Conservation (phyloP, 2,797 vertebrate species). For the Enteromius trimaculatus region DNA sequence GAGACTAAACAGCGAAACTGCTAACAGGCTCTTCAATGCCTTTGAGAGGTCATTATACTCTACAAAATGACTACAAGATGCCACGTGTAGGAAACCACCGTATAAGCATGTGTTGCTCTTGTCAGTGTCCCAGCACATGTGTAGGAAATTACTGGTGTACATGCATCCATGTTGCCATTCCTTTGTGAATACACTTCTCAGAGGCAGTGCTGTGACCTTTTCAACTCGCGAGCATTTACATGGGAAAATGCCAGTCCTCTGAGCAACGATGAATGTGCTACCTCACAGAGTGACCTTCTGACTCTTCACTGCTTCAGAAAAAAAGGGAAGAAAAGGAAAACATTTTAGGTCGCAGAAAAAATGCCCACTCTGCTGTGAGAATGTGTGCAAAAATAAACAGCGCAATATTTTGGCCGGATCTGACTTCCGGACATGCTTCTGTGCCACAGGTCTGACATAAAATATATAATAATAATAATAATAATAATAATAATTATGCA, state of each 20-base stretch:
- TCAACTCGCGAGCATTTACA: constrained; percentile 75
- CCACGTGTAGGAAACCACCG: background rate
- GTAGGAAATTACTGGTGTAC: constrained; percentile 20
- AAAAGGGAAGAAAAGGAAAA: constrained; percentile 79
- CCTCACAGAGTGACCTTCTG: constrained; percentile 85
- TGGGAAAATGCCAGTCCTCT: constrained; percentile 88
- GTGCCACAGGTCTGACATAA: constrained; percentile 69
- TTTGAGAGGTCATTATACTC: constrained; percentile 35
- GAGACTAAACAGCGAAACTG: background rate
- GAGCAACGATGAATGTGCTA: constrained; percentile 85
- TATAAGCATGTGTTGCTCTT: background rate
- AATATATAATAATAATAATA: too few species aligned
- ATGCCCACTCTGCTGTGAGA: constrained; percentile 83
- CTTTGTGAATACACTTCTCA: constrained; percentile 30
- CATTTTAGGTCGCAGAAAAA: constrained; percentile 79
- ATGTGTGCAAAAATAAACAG: constrained; percentile 88
- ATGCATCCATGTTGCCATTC: background rate
- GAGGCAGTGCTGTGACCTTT: constrained; percentile 62
- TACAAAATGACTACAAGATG: constrained; percentile 5
- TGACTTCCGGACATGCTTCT: constrained; percentile 76
- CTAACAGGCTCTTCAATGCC: constrained; percentile 26
- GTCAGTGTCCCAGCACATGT: background rate
- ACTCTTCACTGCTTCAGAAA: constrained; percentile 66
- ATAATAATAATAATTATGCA: constrained; percentile 8
- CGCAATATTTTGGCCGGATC: constrained; percentile 78